phyloP scores from a whole-genome alignment of 2,888 invertebrate genomes.

The Eupithecia vulgata region DNA sequence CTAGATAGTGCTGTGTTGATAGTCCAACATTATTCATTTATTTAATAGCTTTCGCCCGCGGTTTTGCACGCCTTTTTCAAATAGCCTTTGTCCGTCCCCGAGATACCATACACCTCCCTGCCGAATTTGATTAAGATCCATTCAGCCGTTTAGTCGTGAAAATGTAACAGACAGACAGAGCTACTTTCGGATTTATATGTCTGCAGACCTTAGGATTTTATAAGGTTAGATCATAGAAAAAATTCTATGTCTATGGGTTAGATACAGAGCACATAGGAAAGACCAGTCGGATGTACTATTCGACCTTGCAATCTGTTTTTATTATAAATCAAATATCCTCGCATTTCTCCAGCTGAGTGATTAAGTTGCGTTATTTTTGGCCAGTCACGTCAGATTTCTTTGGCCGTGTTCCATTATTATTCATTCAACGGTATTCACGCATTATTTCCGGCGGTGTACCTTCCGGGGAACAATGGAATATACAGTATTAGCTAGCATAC shows the following conservation, averaged over 20 bases:
- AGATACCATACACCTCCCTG: too few relatives aligned
- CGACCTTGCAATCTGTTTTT: neutral
- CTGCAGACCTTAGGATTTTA: neutral
- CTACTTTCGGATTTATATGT: too few relatives aligned
- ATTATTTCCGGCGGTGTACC: slow-evolving; percentile 42
- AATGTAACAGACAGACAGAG: too few relatives aligned
- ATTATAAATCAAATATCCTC: slow-evolving; percentile 5
- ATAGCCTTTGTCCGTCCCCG: too few relatives aligned
- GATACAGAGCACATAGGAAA: neutral
- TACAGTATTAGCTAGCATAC: neutral
- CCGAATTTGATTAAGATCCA: too few relatives aligned
- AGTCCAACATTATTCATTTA: neutral
- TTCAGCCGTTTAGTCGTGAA: too few relatives aligned
- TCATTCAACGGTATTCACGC: slow-evolving; percentile 46
- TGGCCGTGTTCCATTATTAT: slow-evolving; percentile 50
- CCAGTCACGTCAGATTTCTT: slow-evolving; percentile 40
- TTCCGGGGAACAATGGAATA: slow-evolving; percentile 35
- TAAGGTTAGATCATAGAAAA: too few relatives aligned
- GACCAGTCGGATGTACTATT: neutral
- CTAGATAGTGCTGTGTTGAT: neutral
- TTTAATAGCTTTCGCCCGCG: too few relatives aligned
- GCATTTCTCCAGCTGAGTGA: slow-evolving; percentile 32
- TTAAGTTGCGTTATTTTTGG: slow-evolving; percentile 34
- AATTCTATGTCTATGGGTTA: too few relatives aligned
- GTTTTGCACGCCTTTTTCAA: too few relatives aligned